Percentiles rank a stretch among this genome's conserved stretches.
Evolutionary conservation across 2,888 invertebrate genomes (phyloP).

Genomic region (Adelphocoris suturalis): DNA sequence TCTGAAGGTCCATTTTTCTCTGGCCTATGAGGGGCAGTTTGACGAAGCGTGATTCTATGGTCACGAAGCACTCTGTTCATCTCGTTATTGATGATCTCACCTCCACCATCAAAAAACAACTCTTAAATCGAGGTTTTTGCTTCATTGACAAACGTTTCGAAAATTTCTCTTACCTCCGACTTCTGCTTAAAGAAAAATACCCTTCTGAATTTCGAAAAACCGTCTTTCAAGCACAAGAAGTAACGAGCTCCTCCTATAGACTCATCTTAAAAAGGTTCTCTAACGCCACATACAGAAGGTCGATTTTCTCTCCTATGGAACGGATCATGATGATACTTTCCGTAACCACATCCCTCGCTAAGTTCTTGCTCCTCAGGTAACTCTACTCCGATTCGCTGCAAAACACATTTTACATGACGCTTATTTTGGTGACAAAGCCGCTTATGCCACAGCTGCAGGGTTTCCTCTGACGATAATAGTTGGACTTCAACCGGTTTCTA

Average conservation of each 20-base stretch:
- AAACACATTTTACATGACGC: neutral
- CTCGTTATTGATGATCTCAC: constrained; percentile 27
- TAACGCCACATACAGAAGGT: neutral
- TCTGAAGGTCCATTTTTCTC: no score
- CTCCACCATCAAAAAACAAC: constrained; percentile 49
- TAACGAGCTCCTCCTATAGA: constrained; percentile 1
- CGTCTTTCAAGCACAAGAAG: constrained; percentile 45
- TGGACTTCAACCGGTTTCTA: neutral
- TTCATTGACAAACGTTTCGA: neutral
- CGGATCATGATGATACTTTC: constrained; percentile 38
- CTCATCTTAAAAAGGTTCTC: constrained; percentile 45
- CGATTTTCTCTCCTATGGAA: constrained; percentile 26
- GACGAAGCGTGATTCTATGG: constrained; percentile 1
- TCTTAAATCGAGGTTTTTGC: constrained; percentile 23
- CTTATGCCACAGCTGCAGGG: constrained; percentile 50
- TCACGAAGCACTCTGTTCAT: neutral
- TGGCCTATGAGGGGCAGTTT: constrained; percentile 20
- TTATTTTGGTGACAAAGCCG: no score
- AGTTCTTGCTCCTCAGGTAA: neutral
- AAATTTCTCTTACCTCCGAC: constrained; percentile 16
- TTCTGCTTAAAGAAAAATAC: constrained; percentile 48
- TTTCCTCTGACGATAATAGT: neutral
- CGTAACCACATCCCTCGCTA: constrained; percentile 46
- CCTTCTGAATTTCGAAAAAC: constrained; percentile 37
- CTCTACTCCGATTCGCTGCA: neutral